Evolutionary conservation across 1,140 invertebrate species (phyloP).

Genomic region (Drosophila sturtevanti): DNA sequence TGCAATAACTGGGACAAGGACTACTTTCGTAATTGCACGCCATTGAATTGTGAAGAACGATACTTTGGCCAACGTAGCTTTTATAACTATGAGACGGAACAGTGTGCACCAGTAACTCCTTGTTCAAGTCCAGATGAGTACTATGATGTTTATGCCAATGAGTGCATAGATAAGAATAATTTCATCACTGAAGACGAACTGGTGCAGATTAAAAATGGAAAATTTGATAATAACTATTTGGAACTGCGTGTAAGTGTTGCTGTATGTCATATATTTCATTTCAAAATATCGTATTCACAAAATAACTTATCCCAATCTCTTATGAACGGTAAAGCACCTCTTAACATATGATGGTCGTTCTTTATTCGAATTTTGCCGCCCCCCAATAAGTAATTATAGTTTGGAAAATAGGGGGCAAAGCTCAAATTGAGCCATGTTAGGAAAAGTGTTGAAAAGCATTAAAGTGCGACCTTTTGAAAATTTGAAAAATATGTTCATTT

Average conservation of each 20-base stretch:
- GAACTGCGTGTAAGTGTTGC: constrained; percentile 21
- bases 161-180: constrained; percentile 48
- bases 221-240: constrained; percentile 52
- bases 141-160: constrained; percentile 65
- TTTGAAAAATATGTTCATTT: no score
- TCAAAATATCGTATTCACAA: no score
- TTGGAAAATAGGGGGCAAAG: no score
- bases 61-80: constrained; percentile 73
- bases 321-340: no score
- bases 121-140: constrained; percentile 24
- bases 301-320: no score
- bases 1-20: constrained; percentile 73
- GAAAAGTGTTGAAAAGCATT: no score
- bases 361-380: no score
- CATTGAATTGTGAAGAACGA: constrained; percentile 70
- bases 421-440: no score
- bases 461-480: no score
- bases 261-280: constrained; percentile 8
- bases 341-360: no score
- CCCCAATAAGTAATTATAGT: no score
- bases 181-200: constrained; percentile 57
- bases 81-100: constrained; percentile 52
- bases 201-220: constrained; percentile 41
- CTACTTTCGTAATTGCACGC: constrained; percentile 68
- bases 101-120: constrained; percentile 50